Conservation (phyloP, 2,888 invertebrate species). For the Chloroclysta siterata region DNA sequence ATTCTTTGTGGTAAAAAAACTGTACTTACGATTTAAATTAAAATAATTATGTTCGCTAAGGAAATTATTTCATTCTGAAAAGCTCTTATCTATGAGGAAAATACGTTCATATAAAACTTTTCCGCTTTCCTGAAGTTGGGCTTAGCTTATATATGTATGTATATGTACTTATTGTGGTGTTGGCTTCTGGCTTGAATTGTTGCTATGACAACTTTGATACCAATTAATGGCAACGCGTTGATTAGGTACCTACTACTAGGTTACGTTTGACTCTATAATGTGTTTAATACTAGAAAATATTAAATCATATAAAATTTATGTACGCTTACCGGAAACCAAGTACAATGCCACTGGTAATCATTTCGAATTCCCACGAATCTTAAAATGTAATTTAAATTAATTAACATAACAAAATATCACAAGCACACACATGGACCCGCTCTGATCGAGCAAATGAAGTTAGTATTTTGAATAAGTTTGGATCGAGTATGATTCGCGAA, state of each 20-base stretch:
- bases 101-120: slow-evolving; percentile 4
- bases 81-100: slow-evolving; percentile 6
- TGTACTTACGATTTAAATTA: neutral
- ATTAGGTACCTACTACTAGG: no score
- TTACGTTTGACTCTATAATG: neutral
- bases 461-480: neutral
- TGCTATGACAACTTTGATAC: no score
- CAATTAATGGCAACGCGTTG: no score
- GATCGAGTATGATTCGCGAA: slow-evolving; percentile 10
- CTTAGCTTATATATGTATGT: no score
- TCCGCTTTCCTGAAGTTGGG: slow-evolving; percentile 10
- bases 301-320: neutral
- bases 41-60: neutral
- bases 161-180: no score
- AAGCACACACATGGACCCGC: neutral
- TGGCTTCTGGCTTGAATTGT: no score
- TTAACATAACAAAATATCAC: slow-evolving; percentile 56
- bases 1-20: no score
- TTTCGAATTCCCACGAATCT: slow-evolving; percentile 53
- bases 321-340: slow-evolving; percentile 40
- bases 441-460: neutral
- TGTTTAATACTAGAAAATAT: neutral
- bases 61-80: neutral
- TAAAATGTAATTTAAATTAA: slow-evolving; percentile 57
- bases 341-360: slow-evolving; percentile 46